Evolutionary conservation across 1,140 invertebrate species (phyloP).

Genomic region (Adoxophyes honmai): DNA sequence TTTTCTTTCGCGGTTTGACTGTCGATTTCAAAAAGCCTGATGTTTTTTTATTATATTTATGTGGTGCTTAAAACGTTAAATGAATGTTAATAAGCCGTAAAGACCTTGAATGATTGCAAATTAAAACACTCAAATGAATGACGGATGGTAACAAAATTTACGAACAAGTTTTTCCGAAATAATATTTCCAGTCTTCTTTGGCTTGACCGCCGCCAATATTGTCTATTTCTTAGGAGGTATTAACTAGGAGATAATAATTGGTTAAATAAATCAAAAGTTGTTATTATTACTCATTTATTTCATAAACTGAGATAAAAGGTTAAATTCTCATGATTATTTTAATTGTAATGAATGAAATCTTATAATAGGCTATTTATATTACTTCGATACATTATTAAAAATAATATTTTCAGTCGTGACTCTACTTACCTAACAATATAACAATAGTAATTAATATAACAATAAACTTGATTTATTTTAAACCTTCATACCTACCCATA

Average conservation of each 20-base stretch:
- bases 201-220: background rate
- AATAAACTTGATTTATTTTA: background rate
- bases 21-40: too few species aligned
- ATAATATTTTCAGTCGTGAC: conserved; percentile 5
- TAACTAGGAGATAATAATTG: background rate
- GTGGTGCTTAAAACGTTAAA: too few species aligned
- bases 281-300: background rate
- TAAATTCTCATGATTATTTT: background rate
- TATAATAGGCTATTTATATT: background rate
- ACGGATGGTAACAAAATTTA: too few species aligned
- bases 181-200: too few species aligned
- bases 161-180: too few species aligned
- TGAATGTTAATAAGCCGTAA: too few species aligned
- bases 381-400: conserved; percentile 7
- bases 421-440: conserved; percentile 1
- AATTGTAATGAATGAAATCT: conserved; percentile 8
- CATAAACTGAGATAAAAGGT: background rate
- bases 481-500: too few species aligned
- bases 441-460: conserved; percentile 3
- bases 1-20: too few species aligned
- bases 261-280: background rate
- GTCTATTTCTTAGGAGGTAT: background rate
- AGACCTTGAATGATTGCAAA: too few species aligned
- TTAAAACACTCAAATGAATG: too few species aligned
- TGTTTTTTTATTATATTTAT: too few species aligned